Evolutionary conservation across 2,113 vertebrate species (phyloP).

Genomic region (Halichoerus grypus): DNA sequence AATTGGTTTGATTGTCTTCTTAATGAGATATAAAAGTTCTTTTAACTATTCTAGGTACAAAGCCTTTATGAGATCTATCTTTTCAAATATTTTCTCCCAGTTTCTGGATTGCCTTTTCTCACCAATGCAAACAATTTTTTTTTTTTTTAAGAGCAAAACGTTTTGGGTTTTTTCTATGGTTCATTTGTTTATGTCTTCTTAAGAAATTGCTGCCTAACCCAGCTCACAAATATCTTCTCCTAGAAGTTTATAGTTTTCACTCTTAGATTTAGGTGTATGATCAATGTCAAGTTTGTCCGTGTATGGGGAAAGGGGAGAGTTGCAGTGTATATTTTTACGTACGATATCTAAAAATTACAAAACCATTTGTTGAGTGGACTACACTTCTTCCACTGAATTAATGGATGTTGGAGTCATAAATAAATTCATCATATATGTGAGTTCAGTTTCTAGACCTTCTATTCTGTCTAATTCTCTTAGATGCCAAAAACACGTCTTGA

Average conservation of each 20-base stretch:
- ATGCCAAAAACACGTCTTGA: background rate
- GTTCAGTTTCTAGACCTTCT: background rate
- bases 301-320: background rate
- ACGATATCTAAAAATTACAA: background rate
- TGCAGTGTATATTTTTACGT: background rate
- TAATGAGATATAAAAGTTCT: background rate
- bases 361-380: background rate
- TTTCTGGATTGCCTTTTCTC: background rate
- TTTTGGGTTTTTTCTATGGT: background rate
- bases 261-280: background rate
- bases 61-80: background rate
- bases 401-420: background rate
- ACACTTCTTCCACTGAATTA: background rate
- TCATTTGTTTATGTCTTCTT: background rate
- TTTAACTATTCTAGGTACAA: background rate
- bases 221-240: slow-evolving; percentile 3
- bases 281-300: background rate
- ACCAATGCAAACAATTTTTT: background rate
- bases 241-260: background rate
- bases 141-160: slow-evolving; percentile 3
- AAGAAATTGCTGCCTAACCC: background rate
- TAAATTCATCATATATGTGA: background rate
- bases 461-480: background rate
- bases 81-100: background rate
- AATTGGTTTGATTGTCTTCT: background rate